Conservation (phyloP, 2,113 vertebrate species). For the Sapayoa aenigma region DNA sequence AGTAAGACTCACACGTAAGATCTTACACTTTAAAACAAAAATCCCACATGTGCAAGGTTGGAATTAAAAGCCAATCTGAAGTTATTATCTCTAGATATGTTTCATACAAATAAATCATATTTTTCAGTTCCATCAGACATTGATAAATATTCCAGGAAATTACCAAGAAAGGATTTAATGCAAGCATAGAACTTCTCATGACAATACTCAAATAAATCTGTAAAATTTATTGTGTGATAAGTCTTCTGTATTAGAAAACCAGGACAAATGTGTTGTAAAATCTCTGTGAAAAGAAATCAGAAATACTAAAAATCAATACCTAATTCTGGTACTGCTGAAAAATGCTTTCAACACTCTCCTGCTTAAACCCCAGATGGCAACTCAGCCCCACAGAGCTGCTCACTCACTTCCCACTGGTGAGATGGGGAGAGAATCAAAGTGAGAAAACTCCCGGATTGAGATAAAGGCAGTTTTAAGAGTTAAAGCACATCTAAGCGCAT, state of each 20-base stretch:
- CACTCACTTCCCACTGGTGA: background rate
- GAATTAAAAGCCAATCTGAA: background rate
- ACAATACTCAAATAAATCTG: background rate
- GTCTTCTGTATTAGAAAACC: background rate
- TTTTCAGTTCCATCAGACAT: background rate
- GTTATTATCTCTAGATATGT: background rate
- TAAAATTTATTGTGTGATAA: background rate
- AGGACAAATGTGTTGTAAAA: background rate
- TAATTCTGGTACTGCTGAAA: background rate
- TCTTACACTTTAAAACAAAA: background rate
- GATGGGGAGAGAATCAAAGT: background rate
- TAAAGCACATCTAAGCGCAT: too few relatives aligned
- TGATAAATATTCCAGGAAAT: background rate
- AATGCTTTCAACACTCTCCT: background rate
- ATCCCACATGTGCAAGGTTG: accelerated
- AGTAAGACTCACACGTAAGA: background rate
- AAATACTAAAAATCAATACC: slow-evolving; percentile 1
- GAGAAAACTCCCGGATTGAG: background rate
- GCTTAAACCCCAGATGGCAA: background rate
- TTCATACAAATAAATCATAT: background rate
- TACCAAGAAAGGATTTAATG: background rate
- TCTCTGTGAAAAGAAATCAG: background rate
- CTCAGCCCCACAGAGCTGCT: background rate
- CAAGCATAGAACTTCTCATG: background rate
- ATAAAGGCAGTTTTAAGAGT: background rate